phyloP scores from a whole-genome alignment of 2,888 invertebrate genomes.

The Trachelus stipa region DNA sequence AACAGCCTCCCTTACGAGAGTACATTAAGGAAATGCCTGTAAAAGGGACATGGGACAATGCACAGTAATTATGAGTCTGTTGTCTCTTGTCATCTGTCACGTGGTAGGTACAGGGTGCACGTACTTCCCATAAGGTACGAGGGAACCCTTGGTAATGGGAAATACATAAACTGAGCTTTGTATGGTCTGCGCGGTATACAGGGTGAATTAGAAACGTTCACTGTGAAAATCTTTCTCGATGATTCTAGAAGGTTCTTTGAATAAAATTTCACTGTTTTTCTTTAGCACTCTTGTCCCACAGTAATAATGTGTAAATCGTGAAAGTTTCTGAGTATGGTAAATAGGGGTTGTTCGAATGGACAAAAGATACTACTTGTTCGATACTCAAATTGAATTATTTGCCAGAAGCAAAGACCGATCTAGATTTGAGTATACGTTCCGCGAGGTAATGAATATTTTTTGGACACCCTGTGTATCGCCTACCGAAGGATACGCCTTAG shows the following conservation, averaged over 20 bases:
- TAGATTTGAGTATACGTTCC: too few species aligned
- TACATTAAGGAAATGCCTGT: background rate
- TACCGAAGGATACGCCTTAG: background rate
- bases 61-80: conserved; percentile 3
- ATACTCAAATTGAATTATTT: background rate
- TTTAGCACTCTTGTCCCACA: background rate
- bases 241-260: background rate
- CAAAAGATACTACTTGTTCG: background rate
- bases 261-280: background rate
- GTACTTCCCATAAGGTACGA: background rate
- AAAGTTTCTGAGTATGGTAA: background rate
- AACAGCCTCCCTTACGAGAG: background rate
- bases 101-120: background rate
- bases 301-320: background rate
- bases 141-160: background rate
- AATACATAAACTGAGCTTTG: background rate
- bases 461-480: background rate
- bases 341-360: background rate
- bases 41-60: conserved; percentile 4
- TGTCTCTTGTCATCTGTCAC: background rate
- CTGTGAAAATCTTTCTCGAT: background rate
- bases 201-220: background rate
- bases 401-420: background rate
- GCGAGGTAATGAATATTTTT: background rate
- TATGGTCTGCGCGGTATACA: background rate